phyloP scores from a whole-genome alignment of 2,797 vertebrate species.

The Ambastaia sidthimunki region DNA sequence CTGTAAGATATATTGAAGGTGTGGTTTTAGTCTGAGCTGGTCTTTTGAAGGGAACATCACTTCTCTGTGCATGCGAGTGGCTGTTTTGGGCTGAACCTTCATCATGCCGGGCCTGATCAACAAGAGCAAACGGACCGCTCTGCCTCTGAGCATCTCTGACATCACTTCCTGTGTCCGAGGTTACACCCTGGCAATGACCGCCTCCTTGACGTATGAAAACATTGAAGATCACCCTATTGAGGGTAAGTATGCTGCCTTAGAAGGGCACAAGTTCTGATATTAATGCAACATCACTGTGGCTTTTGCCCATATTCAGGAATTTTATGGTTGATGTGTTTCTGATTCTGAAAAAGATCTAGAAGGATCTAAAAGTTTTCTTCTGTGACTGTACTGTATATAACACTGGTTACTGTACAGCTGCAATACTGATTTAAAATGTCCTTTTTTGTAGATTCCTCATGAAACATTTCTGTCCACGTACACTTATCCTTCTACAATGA shows the following conservation, averaged over 20 bases:
- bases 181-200: slow-evolving; percentile 91
- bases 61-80: slow-evolving; percentile 12
- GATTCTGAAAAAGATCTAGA: too few species aligned
- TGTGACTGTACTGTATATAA: too few species aligned
- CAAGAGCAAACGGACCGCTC: slow-evolving; percentile 73
- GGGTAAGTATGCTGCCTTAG: slow-evolving; percentile 75
- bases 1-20: not conserved
- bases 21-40: not conserved
- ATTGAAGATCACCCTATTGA: slow-evolving; percentile 88
- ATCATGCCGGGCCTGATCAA: slow-evolving; percentile 94
- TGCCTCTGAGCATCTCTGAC: slow-evolving; percentile 88
- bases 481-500: not conserved
- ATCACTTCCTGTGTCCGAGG: slow-evolving; percentile 93
- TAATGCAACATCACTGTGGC: not conserved
- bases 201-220: slow-evolving; percentile 92
- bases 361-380: too few species aligned
- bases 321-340: too few species aligned
- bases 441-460: not conserved
- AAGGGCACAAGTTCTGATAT: not conserved
- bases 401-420: too few species aligned
- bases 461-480: too few species aligned
- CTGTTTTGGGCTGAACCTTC: slow-evolving; percentile 39
- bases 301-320: too few species aligned
- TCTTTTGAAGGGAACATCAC: slow-evolving; percentile 21
- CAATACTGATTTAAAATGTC: not conserved